Base-by-base conservation (phyloP, 1,140 invertebrate genomes). In the Drosophila dunni region DNA sequence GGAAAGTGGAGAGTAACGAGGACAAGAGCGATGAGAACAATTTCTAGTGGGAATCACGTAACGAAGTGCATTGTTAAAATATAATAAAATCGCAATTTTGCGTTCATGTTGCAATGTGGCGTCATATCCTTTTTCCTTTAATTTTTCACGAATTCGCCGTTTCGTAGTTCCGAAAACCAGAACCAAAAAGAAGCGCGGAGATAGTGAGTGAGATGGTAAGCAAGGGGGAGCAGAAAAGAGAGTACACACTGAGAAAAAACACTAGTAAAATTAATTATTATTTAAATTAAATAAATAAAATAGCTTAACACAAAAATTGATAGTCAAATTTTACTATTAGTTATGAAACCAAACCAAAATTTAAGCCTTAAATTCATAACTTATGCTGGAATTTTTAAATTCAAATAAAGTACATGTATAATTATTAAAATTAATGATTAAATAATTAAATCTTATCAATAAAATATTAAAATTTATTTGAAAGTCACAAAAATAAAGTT, bases 61-160 rank as follows among this genome's bases (percentile, higher is more conserved):
- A 89, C 84, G 84, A 89, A 89, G 85, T 89, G 85, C 84, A 89
- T 89, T 89, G 84, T 89, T 89, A 89, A 89, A 90, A 90, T 86
- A 90, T 86, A 88, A 90, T 91, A 86, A 89, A 89, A 89, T 90
- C 77, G 82, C 82, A 90, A 86, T 91, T 90, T 90, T 91, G 88
- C 79, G 86, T 83, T 90, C 88, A 86, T 90, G 86, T 88, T 90
- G 86, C 88, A 90, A 91, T 90, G 82, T 90, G 86, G 82, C 82
- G 86, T 90, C 86, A 90, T 90, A 91, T 90, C 86, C 88, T 83
- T 90, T 88, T 90, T 90, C 88, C 88, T 88, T 88, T 91, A 88
- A 85, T 89, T 89, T 89, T 89, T 89, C 84, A 84, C 80, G 80
- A 89, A 83, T 90, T 89, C 70, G 85, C 80, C 84, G 88, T 88